Evolutionary conservation across 2,797 vertebrate genomes (phyloP).

Genomic region (Telmatherina bonti): DNA sequence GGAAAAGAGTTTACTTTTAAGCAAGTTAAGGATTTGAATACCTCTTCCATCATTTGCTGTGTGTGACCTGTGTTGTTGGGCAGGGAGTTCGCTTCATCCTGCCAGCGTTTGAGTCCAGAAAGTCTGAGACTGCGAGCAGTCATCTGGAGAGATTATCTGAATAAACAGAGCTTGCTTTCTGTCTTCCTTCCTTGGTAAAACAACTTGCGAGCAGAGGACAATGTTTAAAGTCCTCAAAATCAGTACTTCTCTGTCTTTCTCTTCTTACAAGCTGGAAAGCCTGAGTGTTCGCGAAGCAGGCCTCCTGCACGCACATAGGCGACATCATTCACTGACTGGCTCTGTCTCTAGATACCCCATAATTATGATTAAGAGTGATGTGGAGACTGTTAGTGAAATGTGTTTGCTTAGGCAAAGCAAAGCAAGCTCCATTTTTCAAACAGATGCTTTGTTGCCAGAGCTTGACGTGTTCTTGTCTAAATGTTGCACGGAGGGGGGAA

Average conservation of each 20-base stretch:
- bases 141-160: neutral
- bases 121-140: neutral
- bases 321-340: conserved; percentile 35
- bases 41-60: conserved; percentile 3
- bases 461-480: conserved; percentile 51
- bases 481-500: conserved; percentile 29
- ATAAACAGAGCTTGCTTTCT: conserved; percentile 13
- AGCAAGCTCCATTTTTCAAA: conserved; percentile 48
- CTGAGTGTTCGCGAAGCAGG: conserved; percentile 29
- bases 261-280: conserved; percentile 29
- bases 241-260: conserved; percentile 12
- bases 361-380: conserved; percentile 59
- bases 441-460: conserved; percentile 50
- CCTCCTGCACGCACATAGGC: conserved; percentile 26
- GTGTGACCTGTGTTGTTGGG: neutral
- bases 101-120: neutral
- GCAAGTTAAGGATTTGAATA: neutral
- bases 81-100: neutral
- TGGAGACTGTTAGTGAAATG: conserved; percentile 48
- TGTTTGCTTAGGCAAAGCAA: conserved; percentile 63
- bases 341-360: conserved; percentile 47
- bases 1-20: neutral
- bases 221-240: conserved; percentile 14
- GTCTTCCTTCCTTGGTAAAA: neutral
- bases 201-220: conserved; percentile 10